Evolutionary conservation across 2,888 invertebrate genomes (phyloP), one percentile per base, ranked within the genome.

Genomic region (Spilosoma lubricipeda): DNA sequence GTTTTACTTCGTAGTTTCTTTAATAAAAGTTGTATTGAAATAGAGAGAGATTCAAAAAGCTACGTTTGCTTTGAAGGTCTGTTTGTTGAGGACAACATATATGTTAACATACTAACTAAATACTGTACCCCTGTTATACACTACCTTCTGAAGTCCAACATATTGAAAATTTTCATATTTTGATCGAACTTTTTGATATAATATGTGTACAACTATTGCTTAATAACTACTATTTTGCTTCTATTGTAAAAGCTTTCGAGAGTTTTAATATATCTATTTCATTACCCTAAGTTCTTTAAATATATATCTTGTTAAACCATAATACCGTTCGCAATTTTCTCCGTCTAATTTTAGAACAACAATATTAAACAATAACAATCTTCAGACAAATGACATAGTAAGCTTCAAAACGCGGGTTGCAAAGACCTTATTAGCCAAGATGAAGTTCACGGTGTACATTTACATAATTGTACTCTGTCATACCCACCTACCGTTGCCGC

Each of bases 391-490:
- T 71, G 27, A 64, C 33, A 48, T 56, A 56, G 36, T 63, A 70
- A 42, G 42, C 36, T 70, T 52, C 71, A 42, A 72, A 56, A 67
- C 39, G 42, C 11, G 52, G 23, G 18, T 39, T 39, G 27, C 63
- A 63, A n/a, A 52, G 42, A 70, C 70, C 70, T 70, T 70, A 70
- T 74, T 56, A 74, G 70, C 42, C 67, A 67, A 63, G 70, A 70
- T 45, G 70, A 70, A 70, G 68, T 70, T 72, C 59, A 69, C 42
- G 52, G 68, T 69, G 64, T 67, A 70, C 67, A 76, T 73, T 71
- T 71, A 71, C 71, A 70, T 71, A 73, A 76, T 73, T 73, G 66
- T 80, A 76, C 80, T 77, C 79, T 72, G 82, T 81, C 84, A 81
- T 64, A 72, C 42, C 80, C 72, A 79, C 81, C 69, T 36, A 66